Conservation (phyloP, 1,140 invertebrate species). For the Rhopalosiphum padi region DNA sequence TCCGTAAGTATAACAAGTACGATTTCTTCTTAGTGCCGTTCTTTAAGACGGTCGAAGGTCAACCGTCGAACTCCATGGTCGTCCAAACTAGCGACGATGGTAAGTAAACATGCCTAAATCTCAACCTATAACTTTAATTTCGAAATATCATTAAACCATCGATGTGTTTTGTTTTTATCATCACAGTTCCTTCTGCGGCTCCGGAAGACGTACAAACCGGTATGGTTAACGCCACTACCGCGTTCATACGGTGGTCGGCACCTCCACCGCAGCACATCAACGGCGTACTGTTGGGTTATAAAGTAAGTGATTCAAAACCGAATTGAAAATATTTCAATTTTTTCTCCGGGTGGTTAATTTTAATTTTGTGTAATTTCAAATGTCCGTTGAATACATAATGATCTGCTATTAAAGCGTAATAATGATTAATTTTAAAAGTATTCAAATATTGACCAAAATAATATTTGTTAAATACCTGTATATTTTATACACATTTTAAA, state of each 20-base stretch:
- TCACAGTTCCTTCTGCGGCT: slow-evolving; percentile 78
- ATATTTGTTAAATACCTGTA: too few species aligned
- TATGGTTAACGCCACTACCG: slow-evolving; percentile 82
- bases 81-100: slow-evolving; percentile 76
- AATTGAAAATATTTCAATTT: not conserved
- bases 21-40: slow-evolving; percentile 90
- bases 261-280: slow-evolving; percentile 81
- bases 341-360: not conserved
- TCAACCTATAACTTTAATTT: not conserved
- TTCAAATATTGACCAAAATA: not conserved
- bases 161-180: slow-evolving; percentile 57
- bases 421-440: too few species aligned
- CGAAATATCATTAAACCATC: not conserved
- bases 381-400: too few species aligned
- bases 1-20: slow-evolving; percentile 85
- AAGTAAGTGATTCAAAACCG: slow-evolving; percentile 68
- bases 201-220: slow-evolving; percentile 82
- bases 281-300: slow-evolving; percentile 82
- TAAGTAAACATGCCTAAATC: slow-evolving; percentile 62
- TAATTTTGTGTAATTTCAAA: not conserved
- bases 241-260: slow-evolving; percentile 80
- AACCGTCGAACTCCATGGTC: slow-evolving; percentile 78
- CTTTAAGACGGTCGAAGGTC: slow-evolving; percentile 82
- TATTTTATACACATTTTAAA: too few species aligned
- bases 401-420: too few species aligned